Base-by-base conservation (phyloP, 2,888 invertebrate species). In the Geophilus truncorum region DNA sequence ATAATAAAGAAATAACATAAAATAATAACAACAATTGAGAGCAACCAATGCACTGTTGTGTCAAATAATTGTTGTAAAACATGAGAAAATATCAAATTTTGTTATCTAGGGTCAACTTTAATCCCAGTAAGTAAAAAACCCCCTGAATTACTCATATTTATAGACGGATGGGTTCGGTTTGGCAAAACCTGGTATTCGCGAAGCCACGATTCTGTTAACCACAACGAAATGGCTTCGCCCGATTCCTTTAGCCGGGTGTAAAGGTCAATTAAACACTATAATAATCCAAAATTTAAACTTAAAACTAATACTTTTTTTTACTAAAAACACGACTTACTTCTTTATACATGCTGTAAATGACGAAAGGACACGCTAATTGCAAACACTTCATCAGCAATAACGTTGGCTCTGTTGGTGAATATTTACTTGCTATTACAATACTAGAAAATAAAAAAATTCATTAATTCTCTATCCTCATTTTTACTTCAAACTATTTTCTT, bases 141-240 rank as follows among this genome's bases (percentile, higher is more conserved):
- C 85, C 97, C 94, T 81, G 91, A 91, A 76, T 92, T 93, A 86
- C 92, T 93, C 93, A 97, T 98, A 84, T 91, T 91, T 40, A 98
- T 95, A 86, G 94, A 93, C 0, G 98, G 98, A 89, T 98, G 98
- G 21, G 98, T 98, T 86, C 98, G 80, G 83, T 94, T 92, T 1
- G 93, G 92, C 82, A 96, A 88, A 34, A 96, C 92, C 90, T 98
- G 98, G 89, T 96, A 96, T 84, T 92, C 91, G 83, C 97, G 90
- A 87, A 95, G 89, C 92, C 97, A 98, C 85, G 93, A 95, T 84
- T 93, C 94, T 57, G 92, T 91, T 10, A 99, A 87, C 86, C 91
- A 92, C 57, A 98, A 87, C 85, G 92, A 92, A 10, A 94, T 91
- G 21, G 93, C 91, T 81, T 90, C 89, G n/a, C 87, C 87, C 79